Percentiles rank a stretch among this genome's conserved stretches.
phyloP scores from a whole-genome alignment of 2,797 vertebrate genomes.

The Trachurus trachurus region DNA sequence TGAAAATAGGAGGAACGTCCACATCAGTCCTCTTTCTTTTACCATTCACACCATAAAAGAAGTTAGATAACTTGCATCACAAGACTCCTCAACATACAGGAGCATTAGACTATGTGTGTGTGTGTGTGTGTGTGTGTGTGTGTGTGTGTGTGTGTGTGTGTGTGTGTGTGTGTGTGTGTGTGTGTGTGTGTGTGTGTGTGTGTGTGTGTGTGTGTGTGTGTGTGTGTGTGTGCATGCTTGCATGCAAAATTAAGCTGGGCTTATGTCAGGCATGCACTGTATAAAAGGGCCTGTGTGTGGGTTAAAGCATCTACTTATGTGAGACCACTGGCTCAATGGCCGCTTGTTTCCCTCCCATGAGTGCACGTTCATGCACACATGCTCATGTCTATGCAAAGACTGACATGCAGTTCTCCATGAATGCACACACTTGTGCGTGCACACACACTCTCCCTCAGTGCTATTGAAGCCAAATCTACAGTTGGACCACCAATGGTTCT shows the following conservation, averaged over 20 bases:
- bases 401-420: slow-evolving; percentile 24
- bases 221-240: slow-evolving; percentile 25
- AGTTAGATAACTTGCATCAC: slow-evolving; percentile 9
- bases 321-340: slow-evolving; percentile 73
- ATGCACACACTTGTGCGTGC: slow-evolving; percentile 3
- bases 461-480: background rate
- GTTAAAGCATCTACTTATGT: slow-evolving; percentile 61
- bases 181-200: too few species aligned
- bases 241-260: slow-evolving; percentile 32
- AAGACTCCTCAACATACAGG: slow-evolving; percentile 18
- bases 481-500: slow-evolving; percentile 3
- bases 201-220: slow-evolving; percentile 31
- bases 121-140: slow-evolving; percentile 28
- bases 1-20: background rate
- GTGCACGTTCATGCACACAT: slow-evolving; percentile 12
- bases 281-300: slow-evolving; percentile 63
- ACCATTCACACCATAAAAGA: slow-evolving; percentile 7
- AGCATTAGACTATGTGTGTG: slow-evolving; percentile 10
- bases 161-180: slow-evolving; percentile 30
- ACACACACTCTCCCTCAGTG: slow-evolving; percentile 5
- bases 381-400: slow-evolving; percentile 17
- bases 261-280: slow-evolving; percentile 43
- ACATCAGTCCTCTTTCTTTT: background rate
- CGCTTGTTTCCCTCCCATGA: slow-evolving; percentile 59
- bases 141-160: slow-evolving; percentile 26